Evolutionary conservation across 2,113 vertebrate genomes (phyloP).

Genomic region (Turdus rufiventris): DNA sequence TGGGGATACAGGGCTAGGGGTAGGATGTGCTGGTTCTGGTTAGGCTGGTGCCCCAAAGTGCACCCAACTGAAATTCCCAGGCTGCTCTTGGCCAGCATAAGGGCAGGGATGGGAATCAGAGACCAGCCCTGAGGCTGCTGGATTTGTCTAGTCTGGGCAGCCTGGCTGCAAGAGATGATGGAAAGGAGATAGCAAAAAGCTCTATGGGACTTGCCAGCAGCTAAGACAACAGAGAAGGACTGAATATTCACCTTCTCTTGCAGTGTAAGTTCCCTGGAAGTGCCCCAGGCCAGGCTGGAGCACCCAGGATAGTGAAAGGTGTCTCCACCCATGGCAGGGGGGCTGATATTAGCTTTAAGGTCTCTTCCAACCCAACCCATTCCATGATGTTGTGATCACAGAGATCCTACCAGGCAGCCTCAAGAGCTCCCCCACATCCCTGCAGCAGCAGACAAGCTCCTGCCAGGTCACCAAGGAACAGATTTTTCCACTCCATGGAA

Average conservation of each 20-base stretch:
- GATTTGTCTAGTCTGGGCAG: not conserved
- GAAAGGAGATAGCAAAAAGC: not conserved
- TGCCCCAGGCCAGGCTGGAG: not conserved
- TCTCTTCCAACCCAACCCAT: not conserved
- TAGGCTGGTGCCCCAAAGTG: not conserved
- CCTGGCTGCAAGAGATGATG: not conserved
- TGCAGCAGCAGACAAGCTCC: not conserved
- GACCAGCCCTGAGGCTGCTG: not conserved
- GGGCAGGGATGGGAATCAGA: not conserved
- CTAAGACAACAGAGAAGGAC: not conserved
- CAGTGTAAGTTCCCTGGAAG: not conserved
- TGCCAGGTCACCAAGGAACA: not conserved
- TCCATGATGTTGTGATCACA: fast-evolving
- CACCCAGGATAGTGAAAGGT: not conserved
- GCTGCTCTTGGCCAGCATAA: not conserved
- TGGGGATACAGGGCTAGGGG: not conserved
- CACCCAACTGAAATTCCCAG: not conserved
- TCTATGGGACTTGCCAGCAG: not conserved
- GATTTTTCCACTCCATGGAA: not conserved
- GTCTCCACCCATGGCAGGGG: not conserved
- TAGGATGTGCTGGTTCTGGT: not conserved
- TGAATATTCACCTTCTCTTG: not conserved
- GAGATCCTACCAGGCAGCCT: not conserved
- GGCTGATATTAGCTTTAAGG: not conserved
- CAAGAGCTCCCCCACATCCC: not conserved